A percentile compares a stretch with the other conserved stretches of the same genome.
phyloP scores from a whole-genome alignment of 1,140 invertebrate genomes.

The Holcopasites calliopsidis region DNA sequence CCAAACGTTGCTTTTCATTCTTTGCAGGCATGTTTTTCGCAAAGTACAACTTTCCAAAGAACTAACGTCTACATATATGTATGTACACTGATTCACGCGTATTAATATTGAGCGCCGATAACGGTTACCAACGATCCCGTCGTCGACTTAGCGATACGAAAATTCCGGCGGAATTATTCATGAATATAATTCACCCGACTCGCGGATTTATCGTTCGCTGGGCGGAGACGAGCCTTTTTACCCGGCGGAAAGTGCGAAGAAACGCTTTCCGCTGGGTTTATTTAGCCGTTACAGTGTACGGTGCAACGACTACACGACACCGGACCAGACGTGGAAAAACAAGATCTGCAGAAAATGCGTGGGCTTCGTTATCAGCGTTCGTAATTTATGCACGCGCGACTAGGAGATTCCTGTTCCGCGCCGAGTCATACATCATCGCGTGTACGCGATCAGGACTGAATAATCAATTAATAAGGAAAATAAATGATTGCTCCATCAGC shows the following conservation, averaged over 20 bases:
- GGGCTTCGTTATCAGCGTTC: conserved; percentile 39
- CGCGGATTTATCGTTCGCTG: conserved; percentile 6
- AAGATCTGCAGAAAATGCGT: conserved; percentile 42
- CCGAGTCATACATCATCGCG: conserved; percentile 31
- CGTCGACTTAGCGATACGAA: background rate
- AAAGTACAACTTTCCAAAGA: no score
- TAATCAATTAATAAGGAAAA: conserved; percentile 47
- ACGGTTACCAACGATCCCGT: background rate
- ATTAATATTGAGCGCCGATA: background rate
- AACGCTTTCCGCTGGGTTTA: conserved; percentile 9
- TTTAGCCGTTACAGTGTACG: conserved; percentile 16
- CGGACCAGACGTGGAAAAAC: conserved; percentile 17
- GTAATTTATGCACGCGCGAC: conserved; percentile 40
- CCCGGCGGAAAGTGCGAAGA: conserved; percentile 8
- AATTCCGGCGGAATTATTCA: conserved; percentile 14
- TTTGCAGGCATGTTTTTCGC: background rate
- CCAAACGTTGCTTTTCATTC: background rate
- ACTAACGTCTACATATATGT: no score
- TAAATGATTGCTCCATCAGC: conserved; percentile 36
- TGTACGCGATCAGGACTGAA: conserved; percentile 32
- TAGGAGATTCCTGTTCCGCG: conserved; percentile 36
- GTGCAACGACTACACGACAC: background rate
- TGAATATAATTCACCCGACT: conserved; percentile 27
- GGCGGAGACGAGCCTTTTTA: background rate
- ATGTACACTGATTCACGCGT: no score